Percentiles rank a stretch among this genome's conserved stretches.
Conservation (phyloP, 2,797 vertebrate genomes). For the Muscicapa comitata region DNA sequence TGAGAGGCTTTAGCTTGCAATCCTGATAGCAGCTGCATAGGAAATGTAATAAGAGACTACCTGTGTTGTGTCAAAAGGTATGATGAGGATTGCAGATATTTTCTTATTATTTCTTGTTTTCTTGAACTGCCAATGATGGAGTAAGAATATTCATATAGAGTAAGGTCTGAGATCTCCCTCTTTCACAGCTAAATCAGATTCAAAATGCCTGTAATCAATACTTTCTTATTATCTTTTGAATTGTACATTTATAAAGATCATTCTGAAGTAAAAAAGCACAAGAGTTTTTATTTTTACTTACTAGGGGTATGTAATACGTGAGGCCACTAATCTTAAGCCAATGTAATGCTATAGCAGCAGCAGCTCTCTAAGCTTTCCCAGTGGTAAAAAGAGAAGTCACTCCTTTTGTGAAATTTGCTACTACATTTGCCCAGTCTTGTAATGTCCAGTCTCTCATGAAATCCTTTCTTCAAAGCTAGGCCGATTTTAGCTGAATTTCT, state of each 20-base stretch:
- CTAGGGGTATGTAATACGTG: rapidly evolving
- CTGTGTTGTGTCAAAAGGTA: neutral
- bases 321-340: neutral
- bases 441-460: neutral
- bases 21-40: neutral
- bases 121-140: rapidly evolving
- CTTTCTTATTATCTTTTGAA: neutral
- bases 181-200: neutral
- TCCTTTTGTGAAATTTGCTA: neutral
- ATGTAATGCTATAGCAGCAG: neutral
- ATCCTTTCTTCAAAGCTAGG: neutral
- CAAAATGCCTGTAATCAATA: neutral
- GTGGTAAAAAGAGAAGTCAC: neutral
- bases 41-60: neutral
- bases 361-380: neutral
- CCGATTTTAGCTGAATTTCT: neutral
- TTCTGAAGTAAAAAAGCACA: neutral
- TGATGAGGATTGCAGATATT: neutral
- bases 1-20: neutral
- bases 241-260: neutral
- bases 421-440: neutral
- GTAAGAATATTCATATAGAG: neutral
- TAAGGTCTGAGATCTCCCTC: neutral
- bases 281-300: neutral
- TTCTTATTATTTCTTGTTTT: neutral